Evolutionary conservation across 1,140 invertebrate species (phyloP).

Genomic region (Mya arenaria): DNA sequence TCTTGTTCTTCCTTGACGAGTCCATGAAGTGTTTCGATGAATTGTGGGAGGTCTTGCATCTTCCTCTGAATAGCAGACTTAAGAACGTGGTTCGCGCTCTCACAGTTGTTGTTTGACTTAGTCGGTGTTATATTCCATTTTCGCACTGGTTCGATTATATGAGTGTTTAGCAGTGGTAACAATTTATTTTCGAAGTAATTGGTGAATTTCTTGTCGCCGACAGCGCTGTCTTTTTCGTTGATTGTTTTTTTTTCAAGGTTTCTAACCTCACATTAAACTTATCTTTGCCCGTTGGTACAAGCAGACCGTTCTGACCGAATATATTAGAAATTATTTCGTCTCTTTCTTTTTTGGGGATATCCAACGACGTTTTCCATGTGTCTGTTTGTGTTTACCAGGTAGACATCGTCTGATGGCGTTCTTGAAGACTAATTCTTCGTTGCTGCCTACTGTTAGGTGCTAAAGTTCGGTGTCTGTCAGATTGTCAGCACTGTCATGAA

Average conservation of each 20-base stretch:
- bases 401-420: constrained; percentile 11
- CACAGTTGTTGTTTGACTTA: background rate
- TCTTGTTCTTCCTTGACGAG: background rate
- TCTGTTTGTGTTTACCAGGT: background rate
- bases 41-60: background rate
- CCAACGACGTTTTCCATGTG: constrained; percentile 20
- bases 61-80: constrained; percentile 4
- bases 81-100: constrained; percentile 7
- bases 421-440: constrained; percentile 23
- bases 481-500: constrained; percentile 12
- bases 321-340: background rate
- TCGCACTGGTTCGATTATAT: background rate
- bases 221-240: background rate
- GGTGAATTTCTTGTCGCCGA: background rate
- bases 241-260: background rate
- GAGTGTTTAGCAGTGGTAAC: background rate
- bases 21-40: background rate
- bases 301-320: background rate
- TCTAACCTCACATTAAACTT: background rate
- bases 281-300: background rate
- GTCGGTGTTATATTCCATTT: background rate
- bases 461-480: constrained; percentile 3
- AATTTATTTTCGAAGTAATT: constrained; percentile 13
- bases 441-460: background rate
- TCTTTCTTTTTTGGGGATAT: background rate